phyloP scores from a whole-genome alignment of 2,113 vertebrate genomes.

The Microtus oregoni region DNA sequence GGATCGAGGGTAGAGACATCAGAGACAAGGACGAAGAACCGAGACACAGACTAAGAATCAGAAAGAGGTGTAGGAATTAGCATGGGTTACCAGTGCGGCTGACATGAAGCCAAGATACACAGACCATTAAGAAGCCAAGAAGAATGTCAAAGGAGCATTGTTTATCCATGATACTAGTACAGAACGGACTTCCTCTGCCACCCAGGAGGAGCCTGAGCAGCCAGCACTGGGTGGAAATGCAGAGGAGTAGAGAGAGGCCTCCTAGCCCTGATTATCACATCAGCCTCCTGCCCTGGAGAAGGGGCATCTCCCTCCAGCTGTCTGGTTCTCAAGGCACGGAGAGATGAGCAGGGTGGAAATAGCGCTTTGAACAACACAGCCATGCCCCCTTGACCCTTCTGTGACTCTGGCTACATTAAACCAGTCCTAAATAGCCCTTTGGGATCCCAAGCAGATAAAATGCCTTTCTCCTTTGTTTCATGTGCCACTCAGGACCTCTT shows the following conservation, averaged over 20 bases:
- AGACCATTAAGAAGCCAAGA: not conserved
- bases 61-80: not conserved
- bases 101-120: not conserved
- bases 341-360: not conserved
- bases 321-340: not conserved
- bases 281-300: not conserved
- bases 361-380: not conserved
- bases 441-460: slow-evolving; percentile 25
- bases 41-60: slow-evolving; percentile 4
- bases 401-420: slow-evolving; percentile 24
- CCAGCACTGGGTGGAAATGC: too few relatives aligned
- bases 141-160: not conserved
- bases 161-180: not conserved
- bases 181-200: not conserved
- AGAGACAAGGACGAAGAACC: not conserved
- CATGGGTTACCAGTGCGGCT: not conserved
- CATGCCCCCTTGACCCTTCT: not conserved
- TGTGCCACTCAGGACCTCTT: slow-evolving; percentile 24
- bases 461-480: slow-evolving; percentile 53
- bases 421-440: slow-evolving; percentile 25
- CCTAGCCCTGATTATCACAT: not conserved
- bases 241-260: not conserved
- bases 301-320: not conserved
- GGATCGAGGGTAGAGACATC: not conserved
- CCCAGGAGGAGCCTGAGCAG: not conserved